Evolutionary conservation across 2,797 vertebrate species (phyloP), one percentile per base, ranked within the genome.

Genomic region (Carduelis carduelis): DNA sequence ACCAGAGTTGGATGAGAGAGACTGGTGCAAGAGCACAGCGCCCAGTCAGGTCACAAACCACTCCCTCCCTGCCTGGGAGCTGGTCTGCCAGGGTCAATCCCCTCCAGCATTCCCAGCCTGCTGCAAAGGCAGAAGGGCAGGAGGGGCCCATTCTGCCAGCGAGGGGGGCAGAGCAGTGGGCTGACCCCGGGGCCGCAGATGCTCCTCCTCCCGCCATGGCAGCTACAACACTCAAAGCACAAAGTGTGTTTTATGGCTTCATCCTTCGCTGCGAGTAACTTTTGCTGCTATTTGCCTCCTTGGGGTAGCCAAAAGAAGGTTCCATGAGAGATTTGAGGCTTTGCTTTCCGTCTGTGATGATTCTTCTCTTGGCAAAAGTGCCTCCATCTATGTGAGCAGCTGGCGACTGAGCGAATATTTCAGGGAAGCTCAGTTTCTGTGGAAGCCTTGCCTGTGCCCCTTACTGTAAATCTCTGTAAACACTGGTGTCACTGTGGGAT

Each of bases 391-490:
- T 49, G 76, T 11, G 39, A 81, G 82, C 84, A 91, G 91, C 78
- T 95, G 96, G 86, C 11, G 39, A 49, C 70, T 78, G 81, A 63
- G 79, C 89, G 94, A 94, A 87, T 82, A 68, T 82, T 69, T 72
- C 59, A 87, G 50, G 26, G 60, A 37, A 79, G 72, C 71, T 91
- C 55, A 35, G 72, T 87, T 93, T 95, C 94, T 8, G 78, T 66
- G 86, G 90, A 94, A 83, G 87, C 26, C 44, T 41, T 56, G 65
- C 82, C 27, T 56, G 77, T 81, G 65, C 46, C 80, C 75, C 90
- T 96, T 71, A 89, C 82, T 70, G 84, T 87, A 95, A 96, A 55
- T 30, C 74, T 92, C 83, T 26, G 17, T 96, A 96, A 97, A 95
- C 93, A 97, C 39, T 89, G 89, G 93, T 95, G 91, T 86, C 94